These are phyloP conservation scores for Drosophila nikananu DNA, from an alignment of 1,140 invertebrate species.

Conservation along the genomic window DNA sequence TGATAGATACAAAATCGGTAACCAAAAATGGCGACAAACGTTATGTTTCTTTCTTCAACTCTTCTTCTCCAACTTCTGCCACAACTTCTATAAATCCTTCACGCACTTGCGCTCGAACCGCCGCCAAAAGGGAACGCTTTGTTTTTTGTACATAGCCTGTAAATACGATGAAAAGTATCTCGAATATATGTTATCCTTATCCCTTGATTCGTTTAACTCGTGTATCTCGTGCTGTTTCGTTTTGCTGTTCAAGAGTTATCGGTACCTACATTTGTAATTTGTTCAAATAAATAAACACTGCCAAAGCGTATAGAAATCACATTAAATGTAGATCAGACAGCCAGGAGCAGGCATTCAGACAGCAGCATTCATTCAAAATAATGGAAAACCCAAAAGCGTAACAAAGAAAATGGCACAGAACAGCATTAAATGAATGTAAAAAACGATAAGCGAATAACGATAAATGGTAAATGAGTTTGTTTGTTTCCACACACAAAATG, in stretches of 20 bases:
- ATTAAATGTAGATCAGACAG: conserved; percentile 57
- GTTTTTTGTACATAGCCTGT: conserved; percentile 75
- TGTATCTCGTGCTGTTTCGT: conserved; percentile 47
- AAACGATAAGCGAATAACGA: background rate
- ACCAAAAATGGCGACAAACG: conserved; percentile 42
- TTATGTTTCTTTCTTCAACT: conserved; percentile 23
- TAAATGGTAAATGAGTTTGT: conserved; percentile 31
- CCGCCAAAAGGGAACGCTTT: conserved; percentile 46
- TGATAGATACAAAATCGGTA: conserved; percentile 62
- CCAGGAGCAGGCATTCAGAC: conserved; percentile 28
- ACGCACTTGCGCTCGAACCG: conserved; percentile 59
- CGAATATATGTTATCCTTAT: conserved; percentile 39
- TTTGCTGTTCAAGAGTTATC: conserved; percentile 45
- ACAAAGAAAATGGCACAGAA: conserved; percentile 53
- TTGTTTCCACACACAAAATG: conserved; percentile 39
- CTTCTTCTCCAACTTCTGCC: conserved; percentile 20
- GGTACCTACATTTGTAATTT: conserved; percentile 56
- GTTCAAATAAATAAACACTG: conserved; percentile 80
- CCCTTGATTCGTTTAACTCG: conserved; percentile 23
- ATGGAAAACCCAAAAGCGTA: conserved; percentile 28
- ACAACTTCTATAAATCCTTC: conserved; percentile 17
- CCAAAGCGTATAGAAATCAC: conserved; percentile 82
- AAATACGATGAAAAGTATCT: conserved; percentile 57
- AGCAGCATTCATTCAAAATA: conserved; percentile 39
- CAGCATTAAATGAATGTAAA: conserved; percentile 21